These are phyloP conservation scores for Mormyrus lacerda DNA, from an alignment of 2,113 vertebrate species.

Conservation along the genomic window DNA sequence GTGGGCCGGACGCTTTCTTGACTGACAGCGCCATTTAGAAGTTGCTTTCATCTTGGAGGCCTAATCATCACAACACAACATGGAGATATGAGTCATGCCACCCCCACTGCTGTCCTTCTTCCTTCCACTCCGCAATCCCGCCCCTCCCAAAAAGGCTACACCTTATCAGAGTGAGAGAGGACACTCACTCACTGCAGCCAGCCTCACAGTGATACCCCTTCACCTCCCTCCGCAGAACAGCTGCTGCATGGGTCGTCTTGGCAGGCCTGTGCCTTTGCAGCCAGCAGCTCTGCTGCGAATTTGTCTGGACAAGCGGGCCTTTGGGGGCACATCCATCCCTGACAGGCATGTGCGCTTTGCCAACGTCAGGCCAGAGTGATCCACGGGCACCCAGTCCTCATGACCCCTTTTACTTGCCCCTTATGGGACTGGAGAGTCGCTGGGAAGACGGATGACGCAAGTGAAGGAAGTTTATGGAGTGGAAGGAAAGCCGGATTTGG, in stretches of 20 bases:
- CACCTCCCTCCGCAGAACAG: conserved; percentile 34
- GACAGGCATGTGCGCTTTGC: neutral
- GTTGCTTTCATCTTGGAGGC: conserved; percentile 11
- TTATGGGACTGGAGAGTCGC: neutral
- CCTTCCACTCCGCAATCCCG: conserved; percentile 6
- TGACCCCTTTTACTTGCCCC: neutral
- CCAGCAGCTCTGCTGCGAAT: neutral
- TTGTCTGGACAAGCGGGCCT: neutral
- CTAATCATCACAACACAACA: neutral
- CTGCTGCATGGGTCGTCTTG: conserved; percentile 35
- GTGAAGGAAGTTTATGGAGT: neutral
- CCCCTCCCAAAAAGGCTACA: neutral
- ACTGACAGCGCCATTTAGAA: neutral
- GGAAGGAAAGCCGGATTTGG: neutral
- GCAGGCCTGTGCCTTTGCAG: conserved; percentile 33
- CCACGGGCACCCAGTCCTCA: neutral
- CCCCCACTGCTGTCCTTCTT: conserved; percentile 6
- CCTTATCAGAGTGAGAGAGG: conserved; percentile 28
- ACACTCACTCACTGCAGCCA: conserved; percentile 13
- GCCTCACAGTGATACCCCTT: conserved; percentile 40
- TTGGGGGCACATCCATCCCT: neutral
- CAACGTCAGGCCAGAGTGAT: neutral
- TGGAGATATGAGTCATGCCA: conserved; percentile 30
- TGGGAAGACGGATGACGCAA: neutral
- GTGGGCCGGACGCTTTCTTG: neutral